A percentile compares a stretch with the other conserved stretches of the same genome.
These are phyloP conservation scores for Bombus sibiricus DNA, from an alignment of 1,140 invertebrate species.

Conservation along the genomic window DNA sequence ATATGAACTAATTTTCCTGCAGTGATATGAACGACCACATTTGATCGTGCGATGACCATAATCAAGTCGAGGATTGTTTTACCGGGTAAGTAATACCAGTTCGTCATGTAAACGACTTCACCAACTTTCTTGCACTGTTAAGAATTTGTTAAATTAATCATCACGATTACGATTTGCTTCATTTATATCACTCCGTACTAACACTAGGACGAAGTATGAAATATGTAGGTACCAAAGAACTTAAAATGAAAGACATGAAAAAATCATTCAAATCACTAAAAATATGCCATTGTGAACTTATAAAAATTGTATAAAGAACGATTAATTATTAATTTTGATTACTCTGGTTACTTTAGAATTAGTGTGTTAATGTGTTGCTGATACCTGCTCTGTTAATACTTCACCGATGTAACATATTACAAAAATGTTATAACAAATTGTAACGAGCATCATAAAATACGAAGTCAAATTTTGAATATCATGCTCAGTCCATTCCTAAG, in stretches of 20 bases:
- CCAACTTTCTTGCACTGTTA: conserved; percentile 66
- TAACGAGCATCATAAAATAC: conserved; percentile 55
- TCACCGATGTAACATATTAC: conserved; percentile 72
- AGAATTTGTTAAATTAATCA: neutral
- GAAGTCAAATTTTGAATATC: conserved; percentile 31
- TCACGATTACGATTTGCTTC: no score
- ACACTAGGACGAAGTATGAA: no score
- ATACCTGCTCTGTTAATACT: conserved; percentile 27
- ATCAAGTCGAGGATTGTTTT: conserved; percentile 58
- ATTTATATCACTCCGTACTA: no score
- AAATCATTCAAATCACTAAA: no score
- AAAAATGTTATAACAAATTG: conserved; percentile 71
- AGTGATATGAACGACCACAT: conserved; percentile 58
- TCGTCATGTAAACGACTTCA: conserved; percentile 61
- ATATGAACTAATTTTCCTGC: conserved; percentile 66
- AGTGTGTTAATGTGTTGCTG: neutral
- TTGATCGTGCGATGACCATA: conserved; percentile 66
- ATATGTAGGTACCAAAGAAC: no score
- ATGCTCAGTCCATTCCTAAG: conserved; percentile 64
- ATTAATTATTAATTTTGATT: no score
- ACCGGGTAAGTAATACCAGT: conserved; percentile 65
- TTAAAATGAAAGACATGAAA: no score
- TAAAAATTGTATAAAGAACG: no score
- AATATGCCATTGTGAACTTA: no score
- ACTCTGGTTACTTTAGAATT: no score